These are phyloP conservation scores for Tychaedon coryphoeus DNA, from an alignment of 2,113 vertebrate species.

Conservation along the genomic window DNA sequence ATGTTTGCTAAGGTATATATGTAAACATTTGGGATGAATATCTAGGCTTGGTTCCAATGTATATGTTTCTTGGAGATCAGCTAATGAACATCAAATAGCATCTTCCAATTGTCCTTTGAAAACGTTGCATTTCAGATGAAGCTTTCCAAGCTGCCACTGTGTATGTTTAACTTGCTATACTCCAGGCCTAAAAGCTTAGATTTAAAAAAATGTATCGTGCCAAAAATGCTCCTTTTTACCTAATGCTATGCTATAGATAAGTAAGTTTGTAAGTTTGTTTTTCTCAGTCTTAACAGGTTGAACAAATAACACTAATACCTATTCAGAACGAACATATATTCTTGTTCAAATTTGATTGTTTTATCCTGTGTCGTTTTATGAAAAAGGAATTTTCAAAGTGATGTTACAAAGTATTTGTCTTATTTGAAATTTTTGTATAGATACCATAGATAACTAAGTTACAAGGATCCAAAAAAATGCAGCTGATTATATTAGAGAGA, in stretches of 20 bases:
- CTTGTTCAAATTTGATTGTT: neutral
- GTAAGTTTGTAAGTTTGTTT: conserved; percentile 26
- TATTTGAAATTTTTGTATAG: neutral
- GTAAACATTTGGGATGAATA: neutral
- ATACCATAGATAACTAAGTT: neutral
- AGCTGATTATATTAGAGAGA: neutral
- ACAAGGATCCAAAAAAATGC: neutral
- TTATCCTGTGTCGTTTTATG: neutral
- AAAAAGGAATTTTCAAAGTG: neutral
- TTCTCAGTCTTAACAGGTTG: conserved; percentile 27
- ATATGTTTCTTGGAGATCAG: neutral
- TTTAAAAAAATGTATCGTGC: conserved; percentile 65
- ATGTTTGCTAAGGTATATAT: neutral
- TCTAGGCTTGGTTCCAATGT: neutral
- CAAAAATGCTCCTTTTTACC: conserved; percentile 69
- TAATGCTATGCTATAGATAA: conserved; percentile 44
- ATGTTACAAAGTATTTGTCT: neutral
- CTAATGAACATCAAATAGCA: neutral
- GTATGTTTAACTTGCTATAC: conserved; percentile 7
- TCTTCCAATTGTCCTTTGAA: neutral
- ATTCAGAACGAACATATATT: neutral
- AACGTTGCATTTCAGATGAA: conserved; percentile 20
- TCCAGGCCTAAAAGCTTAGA: conserved; percentile 27
- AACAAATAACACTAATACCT: neutral
- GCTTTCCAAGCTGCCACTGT: conserved; percentile 36